Evolutionary conservation across 2,113 vertebrate species (phyloP).

Genomic region (Thalassarche chlororhynchos): DNA sequence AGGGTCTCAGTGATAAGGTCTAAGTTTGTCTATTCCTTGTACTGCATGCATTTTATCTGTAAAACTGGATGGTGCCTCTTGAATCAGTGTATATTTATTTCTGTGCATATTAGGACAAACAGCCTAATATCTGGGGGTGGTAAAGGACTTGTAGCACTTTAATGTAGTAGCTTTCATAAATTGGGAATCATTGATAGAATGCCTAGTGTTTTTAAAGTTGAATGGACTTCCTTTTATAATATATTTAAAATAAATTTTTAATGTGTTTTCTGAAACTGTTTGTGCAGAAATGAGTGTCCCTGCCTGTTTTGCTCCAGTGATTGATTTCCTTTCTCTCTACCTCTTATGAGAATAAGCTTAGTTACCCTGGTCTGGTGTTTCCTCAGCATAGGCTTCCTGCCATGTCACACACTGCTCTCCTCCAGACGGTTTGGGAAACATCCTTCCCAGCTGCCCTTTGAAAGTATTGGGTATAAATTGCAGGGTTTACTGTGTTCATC

Average conservation of each 20-base stretch:
- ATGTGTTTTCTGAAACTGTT: slow-evolving; percentile 69
- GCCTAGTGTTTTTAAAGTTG: slow-evolving; percentile 69
- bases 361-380: background rate
- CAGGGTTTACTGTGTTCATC: background rate
- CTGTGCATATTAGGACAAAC: slow-evolving; percentile 53
- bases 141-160: slow-evolving; percentile 72
- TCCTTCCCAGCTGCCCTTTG: background rate
- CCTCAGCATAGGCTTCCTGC: background rate
- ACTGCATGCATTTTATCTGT: slow-evolving; percentile 52
- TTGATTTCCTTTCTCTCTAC: background rate
- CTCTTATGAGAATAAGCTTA: background rate
- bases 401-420: rapidly evolving
- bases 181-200: slow-evolving; percentile 45
- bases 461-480: background rate
- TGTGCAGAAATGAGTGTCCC: background rate
- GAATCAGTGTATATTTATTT: slow-evolving; percentile 59
- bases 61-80: slow-evolving; percentile 62
- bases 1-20: slow-evolving; percentile 17
- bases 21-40: background rate
- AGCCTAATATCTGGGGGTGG: slow-evolving; percentile 51
- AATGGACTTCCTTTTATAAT: slow-evolving; percentile 69
- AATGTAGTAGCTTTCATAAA: slow-evolving; percentile 65
- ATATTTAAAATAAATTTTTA: slow-evolving; percentile 74
- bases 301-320: background rate
- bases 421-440: background rate